Conservation (phyloP, 2,797 vertebrate genomes). For the Paratrypauchen microcephalus region DNA sequence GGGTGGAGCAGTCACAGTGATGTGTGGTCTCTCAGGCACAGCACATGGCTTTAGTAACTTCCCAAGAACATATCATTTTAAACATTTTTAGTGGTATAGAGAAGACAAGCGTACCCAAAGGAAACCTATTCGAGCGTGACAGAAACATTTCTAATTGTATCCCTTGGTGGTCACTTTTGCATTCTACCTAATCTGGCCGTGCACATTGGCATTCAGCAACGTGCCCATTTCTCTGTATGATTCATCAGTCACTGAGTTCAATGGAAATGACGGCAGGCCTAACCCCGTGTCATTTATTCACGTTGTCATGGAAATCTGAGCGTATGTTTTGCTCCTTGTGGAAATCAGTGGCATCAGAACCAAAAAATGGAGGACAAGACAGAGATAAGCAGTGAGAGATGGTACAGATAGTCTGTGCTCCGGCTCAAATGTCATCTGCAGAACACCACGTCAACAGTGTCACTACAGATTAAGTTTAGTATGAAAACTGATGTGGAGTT, state of each 20-base stretch:
- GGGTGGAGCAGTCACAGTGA: no score
- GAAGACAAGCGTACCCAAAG: no score
- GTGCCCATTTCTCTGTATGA: constrained; percentile 45
- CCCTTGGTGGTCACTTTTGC: no score
- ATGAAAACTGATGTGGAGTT: background rate
- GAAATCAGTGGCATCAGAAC: constrained; percentile 38
- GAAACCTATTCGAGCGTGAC: no score
- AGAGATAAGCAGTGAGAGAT: background rate
- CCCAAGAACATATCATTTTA: no score
- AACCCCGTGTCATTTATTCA: constrained; percentile 42
- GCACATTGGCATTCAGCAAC: background rate
- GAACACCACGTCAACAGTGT: background rate
- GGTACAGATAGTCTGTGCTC: background rate
- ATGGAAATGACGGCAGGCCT: constrained; percentile 14
- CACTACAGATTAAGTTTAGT: background rate
- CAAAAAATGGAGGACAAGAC: constrained; percentile 1
- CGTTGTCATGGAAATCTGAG: constrained; percentile 73
- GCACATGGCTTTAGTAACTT: no score
- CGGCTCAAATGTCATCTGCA: background rate
- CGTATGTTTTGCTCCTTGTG: constrained; percentile 43
- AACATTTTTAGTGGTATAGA: no score
- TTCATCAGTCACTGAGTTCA: constrained; percentile 56
- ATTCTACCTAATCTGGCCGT: background rate
- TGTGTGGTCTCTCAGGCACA: no score
- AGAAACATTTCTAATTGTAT: no score